Base-by-base conservation (phyloP, 2,888 invertebrate genomes). In the Amaurobius ferox region DNA sequence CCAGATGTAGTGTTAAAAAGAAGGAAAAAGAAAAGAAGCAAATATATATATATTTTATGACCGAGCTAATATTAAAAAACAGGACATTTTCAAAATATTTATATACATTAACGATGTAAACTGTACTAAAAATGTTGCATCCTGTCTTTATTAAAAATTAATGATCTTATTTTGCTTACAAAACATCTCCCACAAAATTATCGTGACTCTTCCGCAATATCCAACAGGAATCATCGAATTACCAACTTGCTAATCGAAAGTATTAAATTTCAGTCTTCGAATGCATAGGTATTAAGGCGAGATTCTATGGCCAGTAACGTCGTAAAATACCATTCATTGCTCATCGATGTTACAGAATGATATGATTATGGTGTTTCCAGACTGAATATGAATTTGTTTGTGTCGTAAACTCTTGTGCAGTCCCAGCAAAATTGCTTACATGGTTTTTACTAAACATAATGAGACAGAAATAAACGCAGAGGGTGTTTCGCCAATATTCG, bases 271-370 rank as follows among this genome's bases (percentile, higher is more conserved):
- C 13, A 40, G 23, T 9, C 64, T 28, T 40, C 40, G 35, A 39
- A 19, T 40, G 28, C 26, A 40, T 64, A 29, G 64, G 44, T 66
- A 67, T 76, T 76, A 76, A 32, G 76, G 67, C 26, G 29, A 64
- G 29, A 30, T 48, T 76, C 67, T 66, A 76, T 48, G 76, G 48
- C 26, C 13, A 66, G 66, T 67, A 67, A 66, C 26, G 67, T 67
- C 76, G 48, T 76, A 76, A 76, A 68, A 9, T 40, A 6, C 23
- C n/a, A 16, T 40, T 40, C 28, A 68, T 40, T 68, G 13, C 39
- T 40, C 28, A n/a, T 35, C 40, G 26, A 28, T 68, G 40, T n/a
- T 40, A 9, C 16, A n/a, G 40, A 40, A 40, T 39, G 68, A 28
- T 68, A 16, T 23, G 55, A 55, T 55, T 55, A 55, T 3, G 55